Percentiles rank a stretch among this genome's conserved stretches.
phyloP scores from a whole-genome alignment of 2,797 vertebrate species.

The Euthynnus affinis region DNA sequence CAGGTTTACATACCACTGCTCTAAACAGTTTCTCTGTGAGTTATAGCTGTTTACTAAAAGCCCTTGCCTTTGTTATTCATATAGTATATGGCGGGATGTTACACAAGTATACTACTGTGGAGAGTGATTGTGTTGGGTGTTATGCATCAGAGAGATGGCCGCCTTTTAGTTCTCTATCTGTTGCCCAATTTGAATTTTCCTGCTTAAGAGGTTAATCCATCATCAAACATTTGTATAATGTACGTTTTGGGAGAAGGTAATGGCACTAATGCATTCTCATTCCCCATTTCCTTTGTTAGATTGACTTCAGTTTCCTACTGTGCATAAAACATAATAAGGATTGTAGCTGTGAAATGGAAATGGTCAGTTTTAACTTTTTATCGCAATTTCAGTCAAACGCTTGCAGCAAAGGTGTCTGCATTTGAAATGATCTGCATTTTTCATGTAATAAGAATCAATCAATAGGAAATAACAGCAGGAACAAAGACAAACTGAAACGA shows the following conservation, averaged over 20 bases:
- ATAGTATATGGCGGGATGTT: conserved; percentile 70
- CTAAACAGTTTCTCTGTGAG: conserved; percentile 82
- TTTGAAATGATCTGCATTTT: not conserved
- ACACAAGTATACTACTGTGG: conserved; percentile 62
- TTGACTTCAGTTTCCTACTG: conserved; percentile 42
- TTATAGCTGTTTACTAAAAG: conserved; percentile 85
- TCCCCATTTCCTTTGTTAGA: conserved; percentile 32
- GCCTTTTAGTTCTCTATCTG: conserved; percentile 48
- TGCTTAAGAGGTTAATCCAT: conserved; percentile 38
- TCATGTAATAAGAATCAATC: not conserved
- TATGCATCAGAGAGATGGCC: conserved; percentile 27
- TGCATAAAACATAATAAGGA: conserved; percentile 40
- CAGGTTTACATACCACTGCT: conserved; percentile 81
- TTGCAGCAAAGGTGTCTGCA: not conserved
- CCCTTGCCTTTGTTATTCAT: conserved; percentile 79
- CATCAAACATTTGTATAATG: conserved; percentile 52
- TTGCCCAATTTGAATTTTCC: conserved; percentile 51
- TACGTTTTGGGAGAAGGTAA: conserved; percentile 46
- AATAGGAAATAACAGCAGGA: not conserved
- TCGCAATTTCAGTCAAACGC: conserved; percentile 23
- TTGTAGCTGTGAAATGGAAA: conserved; percentile 51
- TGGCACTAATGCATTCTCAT: conserved; percentile 31
- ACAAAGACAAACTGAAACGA: conserved; percentile 4
- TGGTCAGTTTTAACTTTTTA: conserved; percentile 42
- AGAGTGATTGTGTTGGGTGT: conserved; percentile 47